Conservation (phyloP, 2,888 invertebrate species). For the Troglohyphantes excavatus region DNA sequence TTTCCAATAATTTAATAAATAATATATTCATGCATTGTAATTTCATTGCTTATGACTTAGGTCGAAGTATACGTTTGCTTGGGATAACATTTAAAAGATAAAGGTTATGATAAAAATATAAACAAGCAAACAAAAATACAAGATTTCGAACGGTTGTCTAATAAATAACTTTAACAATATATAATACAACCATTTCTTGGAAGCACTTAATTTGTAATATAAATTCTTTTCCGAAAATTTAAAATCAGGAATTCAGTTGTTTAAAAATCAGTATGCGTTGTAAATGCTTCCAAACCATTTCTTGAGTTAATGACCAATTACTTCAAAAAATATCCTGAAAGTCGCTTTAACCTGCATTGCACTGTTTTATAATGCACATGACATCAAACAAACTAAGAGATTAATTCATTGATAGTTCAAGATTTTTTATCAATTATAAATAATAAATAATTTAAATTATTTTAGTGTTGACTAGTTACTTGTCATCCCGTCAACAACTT, state of each 20-base stretch:
- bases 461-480: background rate
- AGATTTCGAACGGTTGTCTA: no score
- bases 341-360: background rate
- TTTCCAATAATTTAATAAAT: background rate
- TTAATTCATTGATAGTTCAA: background rate
- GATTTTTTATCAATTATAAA: background rate
- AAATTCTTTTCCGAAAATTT: background rate
- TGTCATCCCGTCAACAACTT: background rate
- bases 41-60: background rate
- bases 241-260: background rate
- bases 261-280: no score
- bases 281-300: background rate
- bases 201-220: no score
- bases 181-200: no score
- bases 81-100: no score
- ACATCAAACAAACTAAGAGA: background rate
- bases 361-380: background rate
- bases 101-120: no score
- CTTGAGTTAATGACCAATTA: background rate
- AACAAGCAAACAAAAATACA: no score
- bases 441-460: background rate
- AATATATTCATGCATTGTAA: background rate
- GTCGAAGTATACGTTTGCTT: background rate
- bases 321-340: background rate
- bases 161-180: no score